Evolutionary conservation across 2,888 invertebrate genomes (phyloP).

Genomic region (Tenodera sinensis): DNA sequence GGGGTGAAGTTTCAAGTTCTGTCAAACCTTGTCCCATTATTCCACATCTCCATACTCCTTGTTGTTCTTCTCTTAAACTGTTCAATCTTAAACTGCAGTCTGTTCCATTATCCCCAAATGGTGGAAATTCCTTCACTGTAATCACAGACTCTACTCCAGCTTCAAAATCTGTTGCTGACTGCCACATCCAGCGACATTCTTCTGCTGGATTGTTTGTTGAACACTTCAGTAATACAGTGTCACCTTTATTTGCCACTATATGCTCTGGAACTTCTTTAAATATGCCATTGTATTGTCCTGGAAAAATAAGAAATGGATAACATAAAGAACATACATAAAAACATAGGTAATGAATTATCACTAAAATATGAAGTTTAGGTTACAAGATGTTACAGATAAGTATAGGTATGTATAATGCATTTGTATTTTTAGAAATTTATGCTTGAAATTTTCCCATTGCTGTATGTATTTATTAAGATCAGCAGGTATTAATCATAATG

Average conservation of each 20-base stretch:
- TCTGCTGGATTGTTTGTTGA: constrained; percentile 40
- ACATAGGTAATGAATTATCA: too few species aligned
- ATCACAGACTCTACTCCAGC: constrained; percentile 24
- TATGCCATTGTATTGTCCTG: neutral
- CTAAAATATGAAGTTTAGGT: too few species aligned
- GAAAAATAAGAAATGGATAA: neutral
- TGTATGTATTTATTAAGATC: too few species aligned
- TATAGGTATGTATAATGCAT: too few species aligned
- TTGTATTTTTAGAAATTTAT: too few species aligned
- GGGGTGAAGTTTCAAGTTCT: neutral
- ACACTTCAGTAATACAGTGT: constrained; percentile 33
- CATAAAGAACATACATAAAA: too few species aligned
- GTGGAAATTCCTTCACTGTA: constrained; percentile 42
- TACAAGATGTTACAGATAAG: too few species aligned
- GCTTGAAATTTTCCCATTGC: too few species aligned
- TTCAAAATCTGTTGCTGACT: constrained; percentile 36
- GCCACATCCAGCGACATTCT: constrained; percentile 45
- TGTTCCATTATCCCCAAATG: constrained; percentile 44
- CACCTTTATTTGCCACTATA: neutral
- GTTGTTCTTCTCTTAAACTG: constrained; percentile 42
- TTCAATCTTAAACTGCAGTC: constrained; percentile 45
- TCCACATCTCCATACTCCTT: constrained; percentile 45
- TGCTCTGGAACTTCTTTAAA: neutral
- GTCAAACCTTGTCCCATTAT: neutral
- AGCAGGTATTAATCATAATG: too few species aligned